Percentiles rank a stretch among this genome's conserved stretches.
Conservation (phyloP, 2,888 invertebrate genomes). For the Ditula angustiorana region DNA sequence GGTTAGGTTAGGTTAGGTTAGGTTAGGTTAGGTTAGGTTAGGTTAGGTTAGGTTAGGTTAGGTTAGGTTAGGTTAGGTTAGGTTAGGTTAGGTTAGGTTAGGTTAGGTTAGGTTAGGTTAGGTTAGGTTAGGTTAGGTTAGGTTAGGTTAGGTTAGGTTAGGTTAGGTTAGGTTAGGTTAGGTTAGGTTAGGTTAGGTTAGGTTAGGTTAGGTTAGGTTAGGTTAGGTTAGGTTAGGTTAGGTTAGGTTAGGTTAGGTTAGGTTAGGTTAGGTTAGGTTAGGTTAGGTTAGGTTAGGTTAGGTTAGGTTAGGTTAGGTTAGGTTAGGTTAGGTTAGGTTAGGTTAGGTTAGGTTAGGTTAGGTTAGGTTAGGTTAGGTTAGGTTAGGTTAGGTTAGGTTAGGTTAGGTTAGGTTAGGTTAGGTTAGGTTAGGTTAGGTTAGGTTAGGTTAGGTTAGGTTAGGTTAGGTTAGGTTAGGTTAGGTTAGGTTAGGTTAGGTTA, state of each 20-base stretch:
- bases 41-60: background rate
- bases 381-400: background rate
- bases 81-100: background rate
- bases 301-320: background rate
- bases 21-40: background rate
- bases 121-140: background rate
- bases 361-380: background rate
- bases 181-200: background rate
- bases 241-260: background rate
- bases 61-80: background rate
- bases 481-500: too few relatives aligned
- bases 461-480: background rate
- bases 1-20: background rate
- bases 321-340: background rate
- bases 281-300: background rate
- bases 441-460: background rate
- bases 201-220: background rate
- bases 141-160: background rate
- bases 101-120: background rate
- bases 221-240: background rate
- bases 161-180: background rate
- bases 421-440: background rate
- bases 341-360: background rate
- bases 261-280: background rate
- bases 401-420: background rate